Base-by-base conservation (phyloP, 1,140 invertebrate species). In the Ceratitis capitata region DNA sequence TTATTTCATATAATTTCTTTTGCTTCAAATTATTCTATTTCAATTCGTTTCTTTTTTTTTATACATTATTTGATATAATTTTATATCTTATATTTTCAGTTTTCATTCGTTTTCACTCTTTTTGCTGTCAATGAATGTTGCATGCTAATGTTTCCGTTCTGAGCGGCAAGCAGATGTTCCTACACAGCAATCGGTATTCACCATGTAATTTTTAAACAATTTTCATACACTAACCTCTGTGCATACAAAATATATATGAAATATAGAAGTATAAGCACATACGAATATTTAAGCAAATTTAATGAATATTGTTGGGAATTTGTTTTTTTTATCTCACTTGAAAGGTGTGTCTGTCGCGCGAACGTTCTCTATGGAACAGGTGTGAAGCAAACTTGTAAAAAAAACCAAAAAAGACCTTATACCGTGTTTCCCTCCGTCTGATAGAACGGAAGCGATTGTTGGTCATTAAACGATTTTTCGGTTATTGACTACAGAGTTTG, bases 361-460 rank as follows among this genome's bases (percentile, higher is more conserved):
- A 78, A 35, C 42, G 69, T 35, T 78, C 39, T 78, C n/a, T 0
- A n/a, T 23, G 69, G 39, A 47, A 78, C 69, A 78, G 45, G 69
- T 74, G 19, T n/a, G 16, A n/a, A 35, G 42, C 69, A 78, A 35
- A 74, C 69, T 74, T 42, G 0, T 1, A n/a, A 19, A 16, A n/a
- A 35, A 19, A 19, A 42, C 4, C 6, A 32, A 61, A n/a, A 61
- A 23, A 12, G 16, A 35, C 16, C 19, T 10, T 3, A 69, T 19
- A n/a, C 2, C 69, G 19, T 19, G 26, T n/a, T n/a, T n/a, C 16
- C 16, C 7, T 39, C 69, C 12, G 69, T 78, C 69, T 78, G 69
- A 78, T 78, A 35, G 32, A 45, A 12, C 69, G 69, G 69, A 78
- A 45, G 69, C 69, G 69, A 78, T 78, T 78, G 69, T 32, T 78